A percentile compares a stretch with the other conserved stretches of the same genome.
Conservation (phyloP, 1,140 invertebrate genomes). For the Berghia stephanieae region DNA sequence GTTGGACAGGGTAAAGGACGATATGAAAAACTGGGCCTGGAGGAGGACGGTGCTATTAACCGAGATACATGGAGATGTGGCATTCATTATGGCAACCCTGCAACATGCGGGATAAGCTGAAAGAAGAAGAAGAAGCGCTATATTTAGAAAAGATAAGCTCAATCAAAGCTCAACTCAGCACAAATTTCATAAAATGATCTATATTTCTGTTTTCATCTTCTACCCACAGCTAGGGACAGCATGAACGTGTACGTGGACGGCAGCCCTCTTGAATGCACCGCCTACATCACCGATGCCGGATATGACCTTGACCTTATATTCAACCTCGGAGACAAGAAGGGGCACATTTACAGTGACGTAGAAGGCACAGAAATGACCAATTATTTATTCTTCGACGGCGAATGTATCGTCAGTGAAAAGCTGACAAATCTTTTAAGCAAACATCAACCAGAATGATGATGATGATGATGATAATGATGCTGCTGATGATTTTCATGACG, state of each 20-base stretch:
- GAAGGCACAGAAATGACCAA: slow-evolving; percentile 55
- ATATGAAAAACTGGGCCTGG: too few relatives aligned
- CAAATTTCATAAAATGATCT: too few relatives aligned
- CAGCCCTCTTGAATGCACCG: slow-evolving; percentile 44
- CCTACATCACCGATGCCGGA: slow-evolving; percentile 52
- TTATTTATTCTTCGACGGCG: slow-evolving; percentile 48
- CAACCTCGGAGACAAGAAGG: slow-evolving; percentile 38
- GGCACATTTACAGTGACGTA: slow-evolving; percentile 59
- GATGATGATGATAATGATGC: slow-evolving; percentile 25
- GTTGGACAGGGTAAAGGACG: too few relatives aligned
- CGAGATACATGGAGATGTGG: too few relatives aligned
- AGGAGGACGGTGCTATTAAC: too few relatives aligned
- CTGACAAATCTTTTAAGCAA: slow-evolving; percentile 25
- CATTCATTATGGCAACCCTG: too few relatives aligned
- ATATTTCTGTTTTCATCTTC: not conserved
- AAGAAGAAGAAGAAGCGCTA: too few relatives aligned
- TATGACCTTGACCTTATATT: slow-evolving; percentile 59
- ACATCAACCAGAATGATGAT: slow-evolving; percentile 26
- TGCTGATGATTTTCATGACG: too few relatives aligned
- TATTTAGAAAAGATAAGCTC: too few relatives aligned
- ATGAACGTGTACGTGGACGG: slow-evolving; percentile 49
- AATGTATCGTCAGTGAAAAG: slow-evolving; percentile 40
- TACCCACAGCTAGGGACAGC: slow-evolving; percentile 49
- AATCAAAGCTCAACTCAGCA: too few relatives aligned
- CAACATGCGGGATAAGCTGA: too few relatives aligned